Conservation (phyloP, 2,888 invertebrate genomes). For the Eristalinus aeneus region DNA sequence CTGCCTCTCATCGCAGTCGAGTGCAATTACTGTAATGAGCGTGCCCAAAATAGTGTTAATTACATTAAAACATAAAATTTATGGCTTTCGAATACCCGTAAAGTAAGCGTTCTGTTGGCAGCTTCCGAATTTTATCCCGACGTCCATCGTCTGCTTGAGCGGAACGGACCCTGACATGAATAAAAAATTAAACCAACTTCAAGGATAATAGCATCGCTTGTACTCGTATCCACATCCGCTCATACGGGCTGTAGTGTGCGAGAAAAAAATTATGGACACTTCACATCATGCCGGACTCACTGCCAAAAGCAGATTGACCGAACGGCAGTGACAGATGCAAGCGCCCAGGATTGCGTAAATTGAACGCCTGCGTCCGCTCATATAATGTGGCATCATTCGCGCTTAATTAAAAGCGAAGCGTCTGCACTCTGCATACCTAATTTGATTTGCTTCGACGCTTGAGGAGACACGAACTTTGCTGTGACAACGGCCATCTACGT, state of each 20-base stretch:
- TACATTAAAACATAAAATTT: constrained; percentile 69
- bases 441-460: constrained; percentile 62
- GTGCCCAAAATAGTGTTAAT: constrained; percentile 71
- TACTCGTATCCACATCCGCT: not conserved
- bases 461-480: constrained; percentile 26
- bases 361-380: constrained; percentile 38
- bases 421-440: constrained; percentile 57
- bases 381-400: constrained; percentile 53
- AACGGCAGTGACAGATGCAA: not conserved
- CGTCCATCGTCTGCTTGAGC: not conserved
- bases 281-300: constrained; percentile 14
- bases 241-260: no score
- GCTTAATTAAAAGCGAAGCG: constrained; percentile 60
- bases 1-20: constrained; percentile 34
- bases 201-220: not conserved
- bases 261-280: not conserved
- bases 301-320: constrained; percentile 42
- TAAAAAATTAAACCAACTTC: not conserved
- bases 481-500: not conserved
- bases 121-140: constrained; percentile 36
- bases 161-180: not conserved
- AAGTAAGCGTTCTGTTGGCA: constrained; percentile 53
- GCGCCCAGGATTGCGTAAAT: not conserved
- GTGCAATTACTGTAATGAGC: constrained; percentile 71
- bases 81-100: constrained; percentile 67